These are phyloP conservation scores for Thelaira solivaga DNA, from an alignment of 2,888 invertebrate genomes.

Conservation along the genomic window DNA sequence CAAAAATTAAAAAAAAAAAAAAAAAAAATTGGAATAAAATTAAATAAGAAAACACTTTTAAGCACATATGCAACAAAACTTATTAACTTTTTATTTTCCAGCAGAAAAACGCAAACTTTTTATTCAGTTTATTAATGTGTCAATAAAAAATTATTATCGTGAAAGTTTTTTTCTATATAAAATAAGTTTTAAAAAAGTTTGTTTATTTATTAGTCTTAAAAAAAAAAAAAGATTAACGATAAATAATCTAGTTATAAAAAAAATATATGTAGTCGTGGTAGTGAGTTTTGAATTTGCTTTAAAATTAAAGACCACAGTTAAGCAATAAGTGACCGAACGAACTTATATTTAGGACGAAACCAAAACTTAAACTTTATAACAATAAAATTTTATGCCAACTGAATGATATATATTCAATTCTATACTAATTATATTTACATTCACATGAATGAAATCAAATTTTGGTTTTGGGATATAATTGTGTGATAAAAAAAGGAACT, in stretches of 20 bases:
- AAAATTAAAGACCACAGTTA: too few species aligned
- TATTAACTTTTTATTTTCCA: neutral
- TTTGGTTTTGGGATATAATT: too few species aligned
- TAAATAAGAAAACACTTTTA: neutral
- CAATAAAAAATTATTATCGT: conserved; percentile 37
- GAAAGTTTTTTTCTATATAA: neutral
- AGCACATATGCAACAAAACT: conserved; percentile 27
- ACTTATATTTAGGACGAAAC: too few species aligned
- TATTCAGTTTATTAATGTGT: conserved; percentile 45
- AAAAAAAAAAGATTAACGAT: neutral
- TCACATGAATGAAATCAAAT: too few species aligned
- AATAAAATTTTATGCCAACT: too few species aligned
- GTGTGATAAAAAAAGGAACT: too few species aligned
- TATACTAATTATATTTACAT: too few species aligned
- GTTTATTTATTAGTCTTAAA: neutral
- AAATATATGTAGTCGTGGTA: too few species aligned
- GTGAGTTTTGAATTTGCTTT: too few species aligned
- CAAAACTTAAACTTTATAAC: too few species aligned
- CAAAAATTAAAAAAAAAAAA: neutral
- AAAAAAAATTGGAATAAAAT: neutral
- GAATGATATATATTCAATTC: too few species aligned
- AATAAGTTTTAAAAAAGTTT: conserved; percentile 6
- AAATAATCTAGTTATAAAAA: neutral
- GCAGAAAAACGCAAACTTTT: conserved; percentile 4
- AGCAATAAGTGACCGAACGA: too few species aligned